Base-by-base conservation (phyloP, 2,797 vertebrate genomes). In the Halcyon chelicuti region DNA sequence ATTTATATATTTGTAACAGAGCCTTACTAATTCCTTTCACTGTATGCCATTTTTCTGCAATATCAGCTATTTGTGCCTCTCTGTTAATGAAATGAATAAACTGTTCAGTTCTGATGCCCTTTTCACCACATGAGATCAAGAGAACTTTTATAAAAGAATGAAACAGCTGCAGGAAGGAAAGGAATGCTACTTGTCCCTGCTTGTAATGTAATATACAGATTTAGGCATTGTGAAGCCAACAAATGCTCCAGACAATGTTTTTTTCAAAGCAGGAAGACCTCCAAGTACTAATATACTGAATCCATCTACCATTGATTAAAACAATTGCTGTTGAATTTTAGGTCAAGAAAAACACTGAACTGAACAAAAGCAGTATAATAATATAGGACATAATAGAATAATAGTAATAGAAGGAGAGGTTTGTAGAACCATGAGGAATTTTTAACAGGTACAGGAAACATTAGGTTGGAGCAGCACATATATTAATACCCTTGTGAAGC, bases 221-320 rank as follows among this genome's bases (percentile, higher is more conserved):
- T 25, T 42, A 65, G 35, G 40, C 14, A 29, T 2, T 23, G 7
- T 3, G 9, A 80, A 83, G 44, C 10, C 58, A 37, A 13, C 25
- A 35, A 76, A 70, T 90, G 49, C 57, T 55, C 28, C 49, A 72
- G 49, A 3, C 20, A 51, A 8, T 10, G 6, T 44, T 7, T 26
- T 35, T 6, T 49, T 20, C 57, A 14, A n/a, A 71, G 71, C 61
- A 74, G n/a, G 71, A 83, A 72, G 18, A 22, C 17, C 26, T 55
- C 20, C 17, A 31, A n/a, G 5, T 21, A 22, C 15, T 5, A 46
- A 67, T 3, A 33, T 0, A 19, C 2, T 4, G 39, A 72, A 68
- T 33, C 31, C 12, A 10, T 26, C 75, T 40, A 42, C 40, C 12
- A 17, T 9, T 47, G 26, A 4, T 71, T 68, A 52, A 80, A 76